Conservation (phyloP, 1,140 invertebrate species). For the Drosophila asahinai region DNA sequence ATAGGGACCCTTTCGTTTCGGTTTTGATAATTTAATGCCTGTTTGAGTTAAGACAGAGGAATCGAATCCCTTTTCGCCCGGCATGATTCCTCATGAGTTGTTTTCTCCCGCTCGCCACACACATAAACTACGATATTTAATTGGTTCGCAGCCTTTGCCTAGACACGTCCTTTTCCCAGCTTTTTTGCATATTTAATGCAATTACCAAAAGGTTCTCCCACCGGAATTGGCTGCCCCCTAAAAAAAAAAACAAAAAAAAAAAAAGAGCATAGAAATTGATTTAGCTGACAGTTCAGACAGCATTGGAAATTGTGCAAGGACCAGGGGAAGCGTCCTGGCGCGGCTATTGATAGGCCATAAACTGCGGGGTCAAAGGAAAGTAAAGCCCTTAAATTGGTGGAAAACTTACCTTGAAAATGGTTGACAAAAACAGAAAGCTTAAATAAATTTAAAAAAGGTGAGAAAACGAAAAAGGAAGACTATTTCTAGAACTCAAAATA, state of each 20-base stretch:
- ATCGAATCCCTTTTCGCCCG: slow-evolving; percentile 55
- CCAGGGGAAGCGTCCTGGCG: slow-evolving; percentile 12
- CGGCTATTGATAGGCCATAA: slow-evolving; percentile 44
- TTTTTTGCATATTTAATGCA: slow-evolving; percentile 83
- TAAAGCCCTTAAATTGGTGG: slow-evolving; percentile 6
- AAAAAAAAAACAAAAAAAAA: slow-evolving; percentile 12
- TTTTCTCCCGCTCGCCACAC: slow-evolving; percentile 46
- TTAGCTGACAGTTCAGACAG: slow-evolving; percentile 52
- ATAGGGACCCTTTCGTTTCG: slow-evolving; percentile 40
- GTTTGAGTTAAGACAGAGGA: slow-evolving; percentile 70
- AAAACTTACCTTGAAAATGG: not conserved
- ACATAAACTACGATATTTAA: slow-evolving; percentile 78
- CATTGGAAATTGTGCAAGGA: slow-evolving; percentile 35
- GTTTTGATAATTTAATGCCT: slow-evolving; percentile 82
- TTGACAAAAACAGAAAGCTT: not conserved
- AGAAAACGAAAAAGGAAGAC: not conserved
- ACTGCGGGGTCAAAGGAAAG: slow-evolving; percentile 3
- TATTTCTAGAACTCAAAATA: too few relatives aligned
- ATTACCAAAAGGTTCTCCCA: slow-evolving; percentile 78
- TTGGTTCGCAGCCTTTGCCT: slow-evolving; percentile 65
- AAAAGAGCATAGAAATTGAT: slow-evolving; percentile 59
- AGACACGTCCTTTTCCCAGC: slow-evolving; percentile 58
- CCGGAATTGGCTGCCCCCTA: slow-evolving; percentile 38
- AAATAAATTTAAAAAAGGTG: not conserved
- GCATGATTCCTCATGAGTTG: slow-evolving; percentile 61